Conservation (phyloP, 2,888 invertebrate genomes). For the Andrena camellia region DNA sequence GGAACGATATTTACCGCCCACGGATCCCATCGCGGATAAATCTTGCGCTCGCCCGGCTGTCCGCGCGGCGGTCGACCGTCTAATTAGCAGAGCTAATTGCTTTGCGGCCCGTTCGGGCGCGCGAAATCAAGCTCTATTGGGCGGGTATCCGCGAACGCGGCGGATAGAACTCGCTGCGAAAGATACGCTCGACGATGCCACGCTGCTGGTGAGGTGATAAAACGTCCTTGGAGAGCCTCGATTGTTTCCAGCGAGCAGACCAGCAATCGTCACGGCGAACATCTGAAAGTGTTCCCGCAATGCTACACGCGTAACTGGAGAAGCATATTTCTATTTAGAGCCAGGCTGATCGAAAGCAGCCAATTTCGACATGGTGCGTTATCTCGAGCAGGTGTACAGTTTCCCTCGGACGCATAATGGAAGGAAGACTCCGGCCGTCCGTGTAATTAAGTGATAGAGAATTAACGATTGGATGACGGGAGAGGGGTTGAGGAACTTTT, state of each 20-base stretch:
- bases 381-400: too few relatives aligned
- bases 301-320: too few relatives aligned
- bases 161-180: conserved; percentile 1
- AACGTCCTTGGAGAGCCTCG: background rate
- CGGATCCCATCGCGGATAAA: conserved; percentile 22
- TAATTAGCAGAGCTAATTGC: conserved; percentile 66
- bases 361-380: too few relatives aligned
- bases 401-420: too few relatives aligned
- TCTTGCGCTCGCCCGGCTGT: conserved; percentile 5
- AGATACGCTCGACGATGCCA: background rate
- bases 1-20: background rate
- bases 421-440: too few relatives aligned
- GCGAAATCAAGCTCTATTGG: background rate
- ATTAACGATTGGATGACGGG: background rate
- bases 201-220: background rate
- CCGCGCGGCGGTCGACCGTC: conserved; percentile 18
- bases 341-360: too few relatives aligned
- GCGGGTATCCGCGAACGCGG: background rate
- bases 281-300: too few relatives aligned
- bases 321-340: too few relatives aligned
- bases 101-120: conserved; percentile 36
- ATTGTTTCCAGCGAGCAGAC: too few relatives aligned
- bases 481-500: background rate
- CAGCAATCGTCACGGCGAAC: too few relatives aligned
- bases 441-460: too few relatives aligned